A percentile compares a stretch with the other conserved stretches of the same genome.
Conservation (phyloP, 2,797 vertebrate genomes). For the Phyllotis vaccarum region DNA sequence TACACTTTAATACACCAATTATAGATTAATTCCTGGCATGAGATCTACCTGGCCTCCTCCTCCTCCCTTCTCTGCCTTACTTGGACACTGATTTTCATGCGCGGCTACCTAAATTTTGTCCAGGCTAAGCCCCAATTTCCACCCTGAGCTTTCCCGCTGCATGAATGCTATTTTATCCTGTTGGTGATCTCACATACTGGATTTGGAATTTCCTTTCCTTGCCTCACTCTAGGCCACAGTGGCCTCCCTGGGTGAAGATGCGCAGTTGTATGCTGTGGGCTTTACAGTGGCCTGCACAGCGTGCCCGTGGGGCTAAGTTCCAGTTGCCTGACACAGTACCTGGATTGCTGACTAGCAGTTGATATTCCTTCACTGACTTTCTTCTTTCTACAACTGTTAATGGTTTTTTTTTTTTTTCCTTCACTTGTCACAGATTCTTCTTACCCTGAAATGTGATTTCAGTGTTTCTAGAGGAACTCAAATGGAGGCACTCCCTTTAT, state of each 20-base stretch:
- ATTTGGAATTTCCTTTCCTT: background rate
- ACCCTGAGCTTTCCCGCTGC: background rate
- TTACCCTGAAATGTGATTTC: background rate
- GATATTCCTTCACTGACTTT: background rate
- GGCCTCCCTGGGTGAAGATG: background rate
- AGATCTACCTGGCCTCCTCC: background rate
- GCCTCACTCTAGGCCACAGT: background rate
- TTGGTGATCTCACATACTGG: background rate
- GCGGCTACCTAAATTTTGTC: background rate
- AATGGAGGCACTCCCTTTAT: background rate
- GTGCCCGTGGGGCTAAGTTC: background rate
- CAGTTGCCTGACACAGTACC: background rate
- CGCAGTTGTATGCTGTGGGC: background rate
- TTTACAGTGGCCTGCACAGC: background rate
- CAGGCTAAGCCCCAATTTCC: no score
- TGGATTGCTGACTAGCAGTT: background rate
- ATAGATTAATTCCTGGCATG: background rate
- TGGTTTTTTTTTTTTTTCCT: background rate
- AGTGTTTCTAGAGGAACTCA: background rate
- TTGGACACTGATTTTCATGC: background rate
- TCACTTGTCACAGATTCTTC: background rate
- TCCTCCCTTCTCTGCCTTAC: no score
- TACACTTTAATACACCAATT: background rate
- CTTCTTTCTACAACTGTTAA: background rate
- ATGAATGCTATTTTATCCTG: background rate